A percentile compares a stretch with the other conserved stretches of the same genome.
phyloP scores from a whole-genome alignment of 2,888 invertebrate genomes.

The Rhamphomyia laevipes region DNA sequence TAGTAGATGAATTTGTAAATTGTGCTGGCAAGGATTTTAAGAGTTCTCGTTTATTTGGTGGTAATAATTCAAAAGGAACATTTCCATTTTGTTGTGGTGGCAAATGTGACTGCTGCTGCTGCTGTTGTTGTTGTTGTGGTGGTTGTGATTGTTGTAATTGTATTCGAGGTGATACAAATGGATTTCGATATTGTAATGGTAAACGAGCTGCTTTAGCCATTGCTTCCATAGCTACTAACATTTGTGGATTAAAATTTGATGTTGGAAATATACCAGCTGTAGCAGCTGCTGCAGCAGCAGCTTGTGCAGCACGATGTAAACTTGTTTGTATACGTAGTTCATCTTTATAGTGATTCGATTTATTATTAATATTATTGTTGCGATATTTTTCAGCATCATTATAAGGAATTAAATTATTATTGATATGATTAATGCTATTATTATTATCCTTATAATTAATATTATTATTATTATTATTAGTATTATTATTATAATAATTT shows the following conservation, averaged over 20 bases:
- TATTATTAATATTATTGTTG: conserved; percentile 7
- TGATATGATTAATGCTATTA: conserved; percentile 8
- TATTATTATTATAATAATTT: conserved; percentile 5
- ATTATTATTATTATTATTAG: conserved; percentile 11
- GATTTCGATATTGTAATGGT: conserved; percentile 47
- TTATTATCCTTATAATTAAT: conserved; percentile 17
- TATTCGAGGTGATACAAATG: conserved; percentile 40
- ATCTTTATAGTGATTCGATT: conserved; percentile 17
- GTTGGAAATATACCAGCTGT: conserved; percentile 38
- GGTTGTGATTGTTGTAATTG: conserved; percentile 28
- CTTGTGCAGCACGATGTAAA: conserved; percentile 35
- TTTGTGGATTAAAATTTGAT: conserved; percentile 41
- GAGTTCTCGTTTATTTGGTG: conserved; percentile 33
- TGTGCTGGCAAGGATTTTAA: conserved; percentile 14
- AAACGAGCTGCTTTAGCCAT: conserved; percentile 51
- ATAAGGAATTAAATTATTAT: conserved; percentile 11
- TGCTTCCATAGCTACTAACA: conserved; percentile 63
- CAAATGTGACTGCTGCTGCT: conserved; percentile 11
- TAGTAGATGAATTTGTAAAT: conserved; percentile 1
- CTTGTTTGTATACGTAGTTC: conserved; percentile 31
- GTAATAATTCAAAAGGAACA: conserved; percentile 46
- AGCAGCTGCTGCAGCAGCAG: conserved; percentile 17
- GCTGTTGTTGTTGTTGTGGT: conserved; percentile 8
- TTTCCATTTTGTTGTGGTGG: background rate
- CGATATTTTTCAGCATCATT: conserved; percentile 13